Base-by-base conservation (phyloP, 2,888 invertebrate genomes). In the Physocephala rufipes region DNA sequence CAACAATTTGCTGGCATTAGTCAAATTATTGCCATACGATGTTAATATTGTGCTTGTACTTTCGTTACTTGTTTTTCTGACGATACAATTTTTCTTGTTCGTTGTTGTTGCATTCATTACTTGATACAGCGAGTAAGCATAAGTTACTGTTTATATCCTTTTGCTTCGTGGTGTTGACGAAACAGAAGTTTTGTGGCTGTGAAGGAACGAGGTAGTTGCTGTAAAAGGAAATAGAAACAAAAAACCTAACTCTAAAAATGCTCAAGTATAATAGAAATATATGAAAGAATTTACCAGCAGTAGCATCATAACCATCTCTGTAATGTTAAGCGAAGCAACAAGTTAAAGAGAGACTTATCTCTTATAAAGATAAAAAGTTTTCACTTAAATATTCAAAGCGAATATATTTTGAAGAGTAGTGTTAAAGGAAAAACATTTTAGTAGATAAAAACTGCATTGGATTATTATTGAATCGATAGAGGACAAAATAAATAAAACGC, bases 1-100 rank as follows among this genome's bases (percentile, higher is more conserved):
- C 78, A 76, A 72, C 71, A 74, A 70, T 76, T 74, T 76, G 71
- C 62, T 73, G 72, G 73, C 74, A 73, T 75, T 77, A 79, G 78
- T 79, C 77, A 77, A 74, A 73, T 75, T 72, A 75, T 75, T 75
- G 74, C 74, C 76, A 51, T 62, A 51, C 43, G 24, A 68, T 51
- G 62, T 68, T 21, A 36, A 15, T 66, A 13, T 30, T 53, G 55
- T 30, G 21, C 55, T 66, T 24, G 55, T 66, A 16, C 53, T 62
- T 15, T 21, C 36, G 74, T 73, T 72, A 72, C 59, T 63, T 53
- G 26, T 68, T 72, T 63, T 53, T 51, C 55, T 61, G 51, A 21
- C 19, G 26, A 26, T 45, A 9, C 36, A 9, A 36, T 30, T 16
- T n/a, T n/a, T n/a, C n/a, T n/a, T n/a, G n/a, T n/a, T n/a, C n/a